Percentiles rank a stretch among this genome's conserved stretches.
These are phyloP conservation scores for Spilosoma lubricipeda DNA, from an alignment of 2,888 invertebrate species.

Conservation along the genomic window DNA sequence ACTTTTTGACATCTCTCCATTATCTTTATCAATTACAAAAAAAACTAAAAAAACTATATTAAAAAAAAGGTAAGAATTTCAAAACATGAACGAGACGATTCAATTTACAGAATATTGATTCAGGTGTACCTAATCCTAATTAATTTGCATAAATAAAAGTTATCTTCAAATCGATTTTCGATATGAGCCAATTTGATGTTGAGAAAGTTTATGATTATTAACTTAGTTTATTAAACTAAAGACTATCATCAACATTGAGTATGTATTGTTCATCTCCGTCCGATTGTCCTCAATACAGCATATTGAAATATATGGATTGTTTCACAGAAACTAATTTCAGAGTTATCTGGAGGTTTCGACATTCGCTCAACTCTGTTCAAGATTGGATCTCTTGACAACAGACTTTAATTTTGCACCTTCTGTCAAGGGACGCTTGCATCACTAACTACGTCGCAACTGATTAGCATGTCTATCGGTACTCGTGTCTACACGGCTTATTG, in stretches of 20 bases:
- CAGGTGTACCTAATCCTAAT: too few relatives aligned
- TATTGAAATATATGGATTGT: constrained; percentile 53
- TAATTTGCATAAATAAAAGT: neutral
- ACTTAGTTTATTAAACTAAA: neutral
- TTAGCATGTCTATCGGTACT: constrained; percentile 58
- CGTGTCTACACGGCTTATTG: constrained; percentile 47
- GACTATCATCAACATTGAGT: neutral
- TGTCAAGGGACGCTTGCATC: constrained; percentile 52
- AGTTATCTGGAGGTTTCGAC: constrained; percentile 60
- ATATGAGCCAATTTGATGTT: neutral
- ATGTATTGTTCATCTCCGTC: neutral
- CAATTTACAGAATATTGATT: neutral
- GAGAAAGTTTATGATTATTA: neutral
- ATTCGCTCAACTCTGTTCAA: constrained; percentile 57
- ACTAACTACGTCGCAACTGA: constrained; percentile 61
- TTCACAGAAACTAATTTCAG: constrained; percentile 65
- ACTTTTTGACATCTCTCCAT: too few relatives aligned
- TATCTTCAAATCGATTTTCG: neutral
- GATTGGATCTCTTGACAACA: constrained; percentile 59
- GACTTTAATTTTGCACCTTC: constrained; percentile 68
- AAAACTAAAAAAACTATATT: too few relatives aligned
- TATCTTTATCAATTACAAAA: neutral
- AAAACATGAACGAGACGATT: neutral
- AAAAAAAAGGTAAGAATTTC: neutral
- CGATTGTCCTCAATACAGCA: constrained; percentile 3